Percentiles rank a stretch among this genome's conserved stretches.
These are phyloP conservation scores for Herpetotheres cachinnans DNA, from an alignment of 2,113 vertebrate genomes.

Conservation along the genomic window DNA sequence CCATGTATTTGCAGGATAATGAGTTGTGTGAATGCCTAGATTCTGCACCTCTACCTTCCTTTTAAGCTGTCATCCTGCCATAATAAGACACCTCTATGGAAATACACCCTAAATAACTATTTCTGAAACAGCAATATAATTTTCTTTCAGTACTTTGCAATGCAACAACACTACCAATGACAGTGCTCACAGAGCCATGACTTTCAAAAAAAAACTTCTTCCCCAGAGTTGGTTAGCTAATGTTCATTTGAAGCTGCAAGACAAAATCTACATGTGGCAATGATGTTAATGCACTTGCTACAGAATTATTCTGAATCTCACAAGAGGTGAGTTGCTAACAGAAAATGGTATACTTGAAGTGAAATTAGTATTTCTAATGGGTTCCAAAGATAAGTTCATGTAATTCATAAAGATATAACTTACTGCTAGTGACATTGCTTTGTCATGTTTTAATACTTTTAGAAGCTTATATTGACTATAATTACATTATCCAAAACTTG, in stretches of 20 bases:
- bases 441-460: neutral
- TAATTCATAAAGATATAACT: neutral
- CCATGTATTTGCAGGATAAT: slow-evolving; percentile 11
- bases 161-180: neutral
- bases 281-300: neutral
- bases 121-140: neutral
- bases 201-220: neutral
- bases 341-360: neutral
- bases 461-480: neutral
- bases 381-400: neutral
- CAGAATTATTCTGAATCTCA: neutral
- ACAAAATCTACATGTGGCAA: neutral
- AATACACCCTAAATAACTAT: neutral
- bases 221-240: neutral
- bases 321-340: neutral
- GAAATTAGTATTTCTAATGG: neutral
- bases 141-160: neutral
- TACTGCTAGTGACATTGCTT: neutral
- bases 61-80: neutral
- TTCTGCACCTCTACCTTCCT: neutral
- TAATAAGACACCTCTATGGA: neutral
- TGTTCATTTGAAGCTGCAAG: neutral
- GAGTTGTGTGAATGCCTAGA: neutral
- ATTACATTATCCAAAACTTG: neutral
- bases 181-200: neutral